Percentiles rank a stretch among this genome's conserved stretches.
Evolutionary conservation across 2,113 vertebrate species (phyloP).

Genomic region (Platysteira castanea): DNA sequence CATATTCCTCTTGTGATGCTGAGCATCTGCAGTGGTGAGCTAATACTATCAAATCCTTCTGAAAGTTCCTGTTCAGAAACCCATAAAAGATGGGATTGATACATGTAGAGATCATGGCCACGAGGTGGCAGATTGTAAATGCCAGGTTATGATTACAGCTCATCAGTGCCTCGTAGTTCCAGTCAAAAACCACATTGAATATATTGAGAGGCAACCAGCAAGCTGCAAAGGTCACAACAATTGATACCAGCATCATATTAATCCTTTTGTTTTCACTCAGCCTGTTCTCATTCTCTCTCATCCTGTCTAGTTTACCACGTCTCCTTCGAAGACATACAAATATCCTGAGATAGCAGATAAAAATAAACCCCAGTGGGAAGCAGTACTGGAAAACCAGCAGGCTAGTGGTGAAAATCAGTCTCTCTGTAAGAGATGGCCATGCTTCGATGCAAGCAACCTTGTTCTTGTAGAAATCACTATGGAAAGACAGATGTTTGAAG

Average conservation of each 20-base stretch:
- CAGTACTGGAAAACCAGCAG: slow-evolving; percentile 73
- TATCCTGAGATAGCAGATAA: slow-evolving; percentile 75
- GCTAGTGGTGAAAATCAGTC: slow-evolving; percentile 73
- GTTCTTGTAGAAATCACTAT: slow-evolving; percentile 58
- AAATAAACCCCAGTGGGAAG: slow-evolving; percentile 72
- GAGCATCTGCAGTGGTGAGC: slow-evolving; percentile 61
- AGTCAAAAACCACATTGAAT: slow-evolving; percentile 77
- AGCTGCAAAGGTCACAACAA: slow-evolving; percentile 66
- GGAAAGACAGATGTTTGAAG: slow-evolving; percentile 66
- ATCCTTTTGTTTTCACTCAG: slow-evolving; percentile 71
- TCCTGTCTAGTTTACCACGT: slow-evolving; percentile 52
- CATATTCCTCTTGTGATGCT: slow-evolving; percentile 55
- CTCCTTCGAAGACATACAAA: slow-evolving; percentile 63
- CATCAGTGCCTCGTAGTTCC: slow-evolving; percentile 71
- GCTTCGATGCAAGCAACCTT: slow-evolving; percentile 64
- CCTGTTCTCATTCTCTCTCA: slow-evolving; percentile 55
- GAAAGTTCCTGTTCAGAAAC: slow-evolving; percentile 79
- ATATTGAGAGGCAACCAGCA: slow-evolving; percentile 77
- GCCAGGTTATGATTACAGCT: slow-evolving; percentile 73
- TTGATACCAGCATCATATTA: slow-evolving; percentile 70
- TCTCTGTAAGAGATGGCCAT: slow-evolving; percentile 65
- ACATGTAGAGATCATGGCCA: slow-evolving; percentile 75
- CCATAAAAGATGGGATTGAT: slow-evolving; percentile 78
- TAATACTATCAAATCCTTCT: slow-evolving; percentile 71
- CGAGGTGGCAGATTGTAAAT: slow-evolving; percentile 73